Evolutionary conservation across 2,888 invertebrate species (phyloP).

Genomic region (Entomobrya proxima): DNA sequence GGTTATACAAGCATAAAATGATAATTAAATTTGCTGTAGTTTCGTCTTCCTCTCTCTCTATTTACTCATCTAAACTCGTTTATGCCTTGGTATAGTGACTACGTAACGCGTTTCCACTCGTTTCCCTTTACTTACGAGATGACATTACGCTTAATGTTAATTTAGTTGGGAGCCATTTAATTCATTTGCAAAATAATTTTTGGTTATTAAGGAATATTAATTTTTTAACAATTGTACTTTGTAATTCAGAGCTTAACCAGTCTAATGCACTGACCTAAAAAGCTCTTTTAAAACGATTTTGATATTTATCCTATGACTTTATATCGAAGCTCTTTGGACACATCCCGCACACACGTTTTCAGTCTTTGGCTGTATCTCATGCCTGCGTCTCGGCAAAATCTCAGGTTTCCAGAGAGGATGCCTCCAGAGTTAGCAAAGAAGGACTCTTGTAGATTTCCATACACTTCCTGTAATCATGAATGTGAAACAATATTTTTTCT

Average conservation of each 20-base stretch:
- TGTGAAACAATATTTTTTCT: not conserved
- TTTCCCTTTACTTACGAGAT: too few species aligned
- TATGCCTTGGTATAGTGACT: not conserved
- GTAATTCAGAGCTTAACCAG: too few species aligned
- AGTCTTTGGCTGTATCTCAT: slow-evolving; percentile 47
- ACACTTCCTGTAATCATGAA: slow-evolving; percentile 35
- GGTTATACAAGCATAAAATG: not conserved
- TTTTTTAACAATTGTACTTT: too few species aligned
- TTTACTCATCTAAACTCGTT: slow-evolving; percentile 5
- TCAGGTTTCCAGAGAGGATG: not conserved
- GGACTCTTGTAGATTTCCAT: slow-evolving; percentile 11
- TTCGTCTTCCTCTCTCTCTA: too few species aligned
- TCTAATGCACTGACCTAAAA: too few species aligned
- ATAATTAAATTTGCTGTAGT: slow-evolving; percentile 11
- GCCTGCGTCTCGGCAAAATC: slow-evolving; percentile 41
- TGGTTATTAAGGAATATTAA: too few species aligned
- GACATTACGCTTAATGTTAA: too few species aligned
- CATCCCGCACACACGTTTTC: slow-evolving; percentile 43
- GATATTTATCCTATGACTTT: not conserved
- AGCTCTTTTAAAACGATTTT: too few species aligned
- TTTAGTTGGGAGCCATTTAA: too few species aligned
- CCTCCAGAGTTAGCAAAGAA: not conserved
- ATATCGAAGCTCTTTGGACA: not conserved
- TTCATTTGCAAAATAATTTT: too few species aligned
- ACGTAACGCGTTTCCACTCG: too few species aligned